Evolutionary conservation across 1,140 invertebrate genomes (phyloP), one percentile per base, ranked within the genome.

Genomic region (Caenorhabditis latens): DNA sequence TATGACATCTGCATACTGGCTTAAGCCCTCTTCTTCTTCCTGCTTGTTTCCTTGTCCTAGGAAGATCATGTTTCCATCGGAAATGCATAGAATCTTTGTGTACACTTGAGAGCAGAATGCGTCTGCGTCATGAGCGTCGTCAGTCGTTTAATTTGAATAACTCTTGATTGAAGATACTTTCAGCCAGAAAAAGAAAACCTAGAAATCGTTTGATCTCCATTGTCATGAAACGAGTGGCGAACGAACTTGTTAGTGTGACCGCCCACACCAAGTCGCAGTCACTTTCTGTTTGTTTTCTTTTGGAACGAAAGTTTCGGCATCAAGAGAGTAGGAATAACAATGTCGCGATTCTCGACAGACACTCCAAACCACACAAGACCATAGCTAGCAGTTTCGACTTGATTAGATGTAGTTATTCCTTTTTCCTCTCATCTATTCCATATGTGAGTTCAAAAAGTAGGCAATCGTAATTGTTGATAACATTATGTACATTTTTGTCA

Each of bases 201-300:
- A 6, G 61, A 63, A 21, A 40, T 63, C 24, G 61, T 63, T 63
- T 11, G 61, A 8, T 63, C 32, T 63, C 61, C 14, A 63, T 63
- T 63, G 61, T 19, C 55, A 58, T 7, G 19, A 58, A 14, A 6
- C n/a, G 55, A 58, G n/a, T n/a, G 19, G 55, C 14, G n/a, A 58
- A 19, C 11, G 40, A 32, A 65, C 7, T 65, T 65, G 61, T 46
- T 43, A 50, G 71, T 79, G 71, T 79, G 71, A 79, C 71, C 71
- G 42, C 71, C 13, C 40, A 2, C 71, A 6, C n/a, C 65, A 19
- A 71, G 65, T 19, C 71, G 46, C 46, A 50, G 71, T 79, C 46
- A 48, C 43, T 79, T 79, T 50, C 71, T 79, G 42, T 71, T 71
- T 71, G 65, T 79, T 79, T 79, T 79, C 71, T 50, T 50, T 79